Evolutionary conservation across 2,888 invertebrate genomes (phyloP), one percentile per base, ranked within the genome.

Genomic region (Metallyticus violacea): DNA sequence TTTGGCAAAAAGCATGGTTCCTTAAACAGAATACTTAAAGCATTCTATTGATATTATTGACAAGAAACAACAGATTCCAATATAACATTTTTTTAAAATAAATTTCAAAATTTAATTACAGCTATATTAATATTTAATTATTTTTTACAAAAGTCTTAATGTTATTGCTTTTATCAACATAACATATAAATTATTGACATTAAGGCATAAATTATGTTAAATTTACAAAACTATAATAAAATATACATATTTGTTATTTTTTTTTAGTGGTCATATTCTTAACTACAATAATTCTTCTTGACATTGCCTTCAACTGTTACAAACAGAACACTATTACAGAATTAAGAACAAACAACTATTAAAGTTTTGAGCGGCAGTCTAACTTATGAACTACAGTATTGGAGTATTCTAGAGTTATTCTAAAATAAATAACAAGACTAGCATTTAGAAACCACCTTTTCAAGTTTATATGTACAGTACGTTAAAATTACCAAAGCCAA

Each of bases 361-460:
- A 4, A 27, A 15, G 15, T 77, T 28, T 28, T 77, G 29, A 77
- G 77, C 77, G 27, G 7, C 77, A 28, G 83, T 28, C 83, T 77
- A 83, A 83, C 77, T 83, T 83, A 83, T 77, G 3, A 6, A 29
- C 77, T 83, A 83, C 26, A 77, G 7, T 83, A 83, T 77, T 26
- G 9, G 76, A 83, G 7, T 76, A 25, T 77, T 28, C 6, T 28
- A n/a, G 29, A 83, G 7, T 76, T 62, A 5, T 26, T 40, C 83
- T 28, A 15, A 80, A 85, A 81, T 85, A 81, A 81, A 29, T n/a
- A 83, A 79, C 62, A 83, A n/a, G 40, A 82, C 86, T 86, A 82
- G 27, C 26, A 15, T 82, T n/a, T 15, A 40, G 22, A 82, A 77
- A 86, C 82, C 29, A 82, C 81, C n/a, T 79, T 29, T 28, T 79